phyloP scores from a whole-genome alignment of 2,888 invertebrate species.

The Macrophya alboannulata region DNA sequence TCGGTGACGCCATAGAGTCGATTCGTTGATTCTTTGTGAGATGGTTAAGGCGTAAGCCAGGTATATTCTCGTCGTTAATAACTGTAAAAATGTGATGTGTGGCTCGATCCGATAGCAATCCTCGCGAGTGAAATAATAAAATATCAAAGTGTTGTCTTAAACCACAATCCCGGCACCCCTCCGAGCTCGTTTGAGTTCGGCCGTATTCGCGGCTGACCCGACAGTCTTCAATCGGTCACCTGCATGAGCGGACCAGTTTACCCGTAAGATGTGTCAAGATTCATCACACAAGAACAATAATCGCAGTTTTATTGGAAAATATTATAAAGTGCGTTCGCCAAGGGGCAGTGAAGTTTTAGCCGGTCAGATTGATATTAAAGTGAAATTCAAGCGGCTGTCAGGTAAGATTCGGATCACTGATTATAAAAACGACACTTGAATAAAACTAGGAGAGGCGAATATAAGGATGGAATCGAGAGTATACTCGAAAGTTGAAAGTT shows the following conservation, averaged over 20 bases:
- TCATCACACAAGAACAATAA: constrained; percentile 64
- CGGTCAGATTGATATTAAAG: constrained; percentile 65
- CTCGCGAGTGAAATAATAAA: constrained; percentile 8
- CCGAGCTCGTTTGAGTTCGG: constrained; percentile 67
- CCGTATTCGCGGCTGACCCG: constrained; percentile 68
- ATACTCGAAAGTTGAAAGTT: background rate
- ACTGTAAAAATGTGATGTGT: constrained; percentile 6
- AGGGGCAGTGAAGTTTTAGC: constrained; percentile 60
- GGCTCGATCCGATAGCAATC: background rate
- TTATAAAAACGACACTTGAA: background rate
- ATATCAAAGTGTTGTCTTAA: constrained; percentile 30
- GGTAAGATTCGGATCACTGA: constrained; percentile 61
- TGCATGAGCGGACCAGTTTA: constrained; percentile 66
- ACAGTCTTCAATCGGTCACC: constrained; percentile 71
- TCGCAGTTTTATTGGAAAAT: constrained; percentile 61
- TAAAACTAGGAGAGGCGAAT: constrained; percentile 16
- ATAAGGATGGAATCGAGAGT: constrained; percentile 7
- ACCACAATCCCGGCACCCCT: constrained; percentile 65
- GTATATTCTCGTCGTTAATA: background rate
- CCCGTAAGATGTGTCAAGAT: constrained; percentile 69
- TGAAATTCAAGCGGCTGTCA: constrained; percentile 68
- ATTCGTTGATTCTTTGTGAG: background rate
- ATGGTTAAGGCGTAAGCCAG: background rate
- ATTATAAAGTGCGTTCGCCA: constrained; percentile 59
- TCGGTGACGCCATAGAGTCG: constrained; percentile 39